These are phyloP conservation scores for Acyrthosiphon pisum DNA, from an alignment of 1,140 invertebrate species.

Conservation along the genomic window DNA sequence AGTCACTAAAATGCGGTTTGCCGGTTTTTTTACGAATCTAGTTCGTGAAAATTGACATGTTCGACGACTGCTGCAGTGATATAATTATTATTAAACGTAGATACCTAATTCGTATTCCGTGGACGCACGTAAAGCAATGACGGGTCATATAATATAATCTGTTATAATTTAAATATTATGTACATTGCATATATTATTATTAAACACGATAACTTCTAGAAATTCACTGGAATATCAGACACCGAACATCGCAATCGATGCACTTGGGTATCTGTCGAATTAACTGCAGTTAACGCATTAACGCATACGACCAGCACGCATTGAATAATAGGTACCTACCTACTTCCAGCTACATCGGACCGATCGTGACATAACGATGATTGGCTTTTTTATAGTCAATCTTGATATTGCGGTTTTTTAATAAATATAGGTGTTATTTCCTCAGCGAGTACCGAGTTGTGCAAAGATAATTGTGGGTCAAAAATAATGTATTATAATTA, in stretches of 20 bases:
- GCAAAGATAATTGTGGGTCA: no score
- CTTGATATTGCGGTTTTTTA: background rate
- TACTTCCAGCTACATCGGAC: no score
- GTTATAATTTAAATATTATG: background rate
- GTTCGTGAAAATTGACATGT: background rate
- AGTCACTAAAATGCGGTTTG: conserved; percentile 8
- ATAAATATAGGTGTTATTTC: background rate
- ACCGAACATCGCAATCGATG: background rate
- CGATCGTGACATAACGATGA: background rate
- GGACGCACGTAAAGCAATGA: background rate
- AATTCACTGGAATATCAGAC: background rate
- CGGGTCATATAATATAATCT: background rate
- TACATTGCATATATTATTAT: background rate
- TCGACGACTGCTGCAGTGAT: background rate
- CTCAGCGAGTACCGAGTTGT: background rate
- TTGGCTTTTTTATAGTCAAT: no score
- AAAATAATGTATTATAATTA: background rate
- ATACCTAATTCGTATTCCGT: background rate
- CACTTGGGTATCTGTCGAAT: background rate
- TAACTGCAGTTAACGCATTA: background rate
- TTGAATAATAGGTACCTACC: background rate
- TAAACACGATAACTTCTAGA: background rate
- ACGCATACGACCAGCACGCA: background rate
- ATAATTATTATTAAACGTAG: background rate
- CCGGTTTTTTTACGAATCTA: background rate